phyloP scores from a whole-genome alignment of 2,888 invertebrate species.

The Zonitis immaculata region DNA sequence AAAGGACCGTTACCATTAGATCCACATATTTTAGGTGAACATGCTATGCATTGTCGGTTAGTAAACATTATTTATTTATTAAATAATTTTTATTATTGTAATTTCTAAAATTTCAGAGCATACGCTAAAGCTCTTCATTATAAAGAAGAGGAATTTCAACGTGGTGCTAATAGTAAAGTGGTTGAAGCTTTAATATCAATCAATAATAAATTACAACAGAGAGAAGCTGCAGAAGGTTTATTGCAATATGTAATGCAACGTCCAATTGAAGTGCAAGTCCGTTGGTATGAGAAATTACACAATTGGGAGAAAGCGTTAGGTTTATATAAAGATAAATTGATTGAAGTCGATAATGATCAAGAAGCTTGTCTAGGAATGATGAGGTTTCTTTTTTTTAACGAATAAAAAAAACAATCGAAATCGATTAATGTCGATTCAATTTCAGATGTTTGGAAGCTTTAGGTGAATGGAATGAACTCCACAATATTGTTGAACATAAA shows the following conservation, averaged over 20 bases:
- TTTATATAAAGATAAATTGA: conserved; percentile 75
- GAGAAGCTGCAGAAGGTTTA: conserved; percentile 94
- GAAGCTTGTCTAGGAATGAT: conserved; percentile 88
- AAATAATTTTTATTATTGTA: too few species aligned
- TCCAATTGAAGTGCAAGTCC: conserved; percentile 63
- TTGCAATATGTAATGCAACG: conserved; percentile 85
- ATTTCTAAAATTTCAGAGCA: conserved; percentile 42
- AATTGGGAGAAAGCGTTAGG: conserved; percentile 96
- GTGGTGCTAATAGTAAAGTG: conserved; percentile 75
- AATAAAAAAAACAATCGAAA: too few species aligned
- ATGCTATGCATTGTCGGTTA: conserved; percentile 89
- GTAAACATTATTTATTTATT: too few species aligned
- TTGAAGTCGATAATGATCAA: conserved; percentile 59
- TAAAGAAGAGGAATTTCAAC: conserved; percentile 91
- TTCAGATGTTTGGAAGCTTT: conserved; percentile 80
- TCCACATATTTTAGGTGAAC: conserved; percentile 79
- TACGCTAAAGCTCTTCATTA: conserved; percentile 83
- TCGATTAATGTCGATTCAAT: too few species aligned
- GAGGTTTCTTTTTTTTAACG: conserved; percentile 50
- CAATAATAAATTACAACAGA: conserved; percentile 97
- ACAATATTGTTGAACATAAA: conserved; percentile 71
- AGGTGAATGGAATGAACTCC: conserved; percentile 91
- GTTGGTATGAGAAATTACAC: conserved; percentile 98
- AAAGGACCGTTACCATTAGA: conserved; percentile 90
- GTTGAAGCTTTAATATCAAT: conserved; percentile 93